Percentiles rank a stretch among this genome's conserved stretches.
Evolutionary conservation across 2,113 vertebrate genomes (phyloP).

Genomic region (Deroptyus accipitrinus): DNA sequence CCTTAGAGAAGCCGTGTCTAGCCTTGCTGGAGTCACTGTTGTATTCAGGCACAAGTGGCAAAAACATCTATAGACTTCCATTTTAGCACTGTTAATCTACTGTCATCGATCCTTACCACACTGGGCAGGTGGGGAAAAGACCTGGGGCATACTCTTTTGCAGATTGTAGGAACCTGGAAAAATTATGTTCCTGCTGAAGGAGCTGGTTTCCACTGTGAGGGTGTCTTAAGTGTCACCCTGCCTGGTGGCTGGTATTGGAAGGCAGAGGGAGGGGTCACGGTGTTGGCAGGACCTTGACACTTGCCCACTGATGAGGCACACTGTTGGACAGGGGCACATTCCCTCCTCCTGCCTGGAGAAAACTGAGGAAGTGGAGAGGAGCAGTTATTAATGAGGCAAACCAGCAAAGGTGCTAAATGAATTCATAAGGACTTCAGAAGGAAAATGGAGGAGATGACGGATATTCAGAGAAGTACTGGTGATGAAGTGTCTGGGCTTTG

Average conservation of each 20-base stretch:
- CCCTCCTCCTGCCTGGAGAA: background rate
- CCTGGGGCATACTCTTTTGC: background rate
- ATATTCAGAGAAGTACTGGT: background rate
- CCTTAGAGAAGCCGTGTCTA: background rate
- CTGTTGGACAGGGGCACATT: background rate
- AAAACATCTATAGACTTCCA: slow-evolving; percentile 15
- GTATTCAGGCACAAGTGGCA: background rate
- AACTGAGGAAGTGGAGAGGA: background rate
- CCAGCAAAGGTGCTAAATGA: background rate
- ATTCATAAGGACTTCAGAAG: background rate
- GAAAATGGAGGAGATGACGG: background rate
- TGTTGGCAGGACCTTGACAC: background rate
- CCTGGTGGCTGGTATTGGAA: background rate
- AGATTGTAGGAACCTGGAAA: background rate
- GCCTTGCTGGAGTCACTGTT: background rate
- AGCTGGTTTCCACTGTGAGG: background rate
- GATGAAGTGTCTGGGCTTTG: background rate
- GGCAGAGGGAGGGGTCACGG: background rate
- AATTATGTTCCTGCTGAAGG: background rate
- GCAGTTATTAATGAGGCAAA: background rate
- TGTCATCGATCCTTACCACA: background rate
- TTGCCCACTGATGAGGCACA: background rate
- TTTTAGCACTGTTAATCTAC: background rate
- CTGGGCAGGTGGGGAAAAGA: background rate
- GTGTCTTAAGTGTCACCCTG: background rate